Percentiles rank a stretch among this genome's conserved stretches.
phyloP scores from a whole-genome alignment of 2,797 vertebrate genomes.

The Pterois miles region DNA sequence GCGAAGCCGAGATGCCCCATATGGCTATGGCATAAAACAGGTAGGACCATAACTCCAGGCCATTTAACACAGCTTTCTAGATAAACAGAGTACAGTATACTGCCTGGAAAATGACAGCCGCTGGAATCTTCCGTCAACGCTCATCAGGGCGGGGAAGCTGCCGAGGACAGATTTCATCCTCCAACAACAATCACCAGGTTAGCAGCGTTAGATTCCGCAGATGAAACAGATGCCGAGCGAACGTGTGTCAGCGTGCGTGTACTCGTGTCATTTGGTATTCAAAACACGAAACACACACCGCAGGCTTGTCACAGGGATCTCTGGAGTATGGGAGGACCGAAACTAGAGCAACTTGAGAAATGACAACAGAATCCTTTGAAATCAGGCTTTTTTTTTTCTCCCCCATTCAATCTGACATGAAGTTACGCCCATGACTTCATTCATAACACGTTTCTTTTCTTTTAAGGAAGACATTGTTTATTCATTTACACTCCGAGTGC shows the following conservation, averaged over 20 bases:
- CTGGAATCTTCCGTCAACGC: conserved; percentile 36
- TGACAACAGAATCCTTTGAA: conserved; percentile 30
- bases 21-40: conserved; percentile 41
- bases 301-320: conserved; percentile 25
- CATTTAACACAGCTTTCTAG: conserved; percentile 31
- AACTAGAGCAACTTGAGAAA: conserved; percentile 24
- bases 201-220: conserved; percentile 30
- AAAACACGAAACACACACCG: background rate
- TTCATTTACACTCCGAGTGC: background rate
- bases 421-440: conserved; percentile 14
- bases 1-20: background rate
- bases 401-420: conserved; percentile 10
- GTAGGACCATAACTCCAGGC: conserved; percentile 35
- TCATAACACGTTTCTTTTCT: background rate
- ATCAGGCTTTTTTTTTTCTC: conserved; percentile 19
- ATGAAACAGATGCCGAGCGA: conserved; percentile 27
- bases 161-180: conserved; percentile 52
- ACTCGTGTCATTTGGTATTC: conserved; percentile 25
- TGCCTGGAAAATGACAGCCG: conserved; percentile 52
- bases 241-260: background rate
- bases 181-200: conserved; percentile 38
- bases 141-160: conserved; percentile 40
- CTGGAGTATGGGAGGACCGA: conserved; percentile 6
- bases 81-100: conserved; percentile 57
- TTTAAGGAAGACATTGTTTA: conserved; percentile 1